Conservation (phyloP, 1,140 invertebrate genomes). For the Caenorhabditis briggsae region DNA sequence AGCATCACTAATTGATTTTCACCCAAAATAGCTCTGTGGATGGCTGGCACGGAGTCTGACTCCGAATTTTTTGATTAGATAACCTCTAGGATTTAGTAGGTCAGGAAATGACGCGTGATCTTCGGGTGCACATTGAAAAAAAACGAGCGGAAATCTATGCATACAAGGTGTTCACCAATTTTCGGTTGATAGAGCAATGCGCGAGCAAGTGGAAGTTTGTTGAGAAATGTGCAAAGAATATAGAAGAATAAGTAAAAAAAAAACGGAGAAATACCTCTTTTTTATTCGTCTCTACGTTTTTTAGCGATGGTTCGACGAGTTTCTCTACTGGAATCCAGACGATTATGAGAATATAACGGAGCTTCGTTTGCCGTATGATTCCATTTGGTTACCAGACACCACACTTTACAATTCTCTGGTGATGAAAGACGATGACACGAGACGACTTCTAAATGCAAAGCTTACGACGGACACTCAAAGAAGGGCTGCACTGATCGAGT, state of each 20-base stretch:
- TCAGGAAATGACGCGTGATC: conserved; percentile 2
- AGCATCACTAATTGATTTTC: background rate
- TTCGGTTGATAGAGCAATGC: conserved; percentile 51
- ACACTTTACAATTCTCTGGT: conserved; percentile 74
- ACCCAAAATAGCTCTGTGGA: background rate
- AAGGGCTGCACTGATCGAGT: conserved; percentile 69
- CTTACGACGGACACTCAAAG: conserved; percentile 71
- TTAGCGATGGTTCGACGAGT: conserved; percentile 77
- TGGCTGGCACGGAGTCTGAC: background rate
- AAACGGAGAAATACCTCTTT: background rate
- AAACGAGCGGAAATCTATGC: background rate
- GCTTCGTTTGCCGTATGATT: conserved; percentile 71
- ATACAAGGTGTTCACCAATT: conserved; percentile 44
- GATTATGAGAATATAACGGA: conserved; percentile 76
- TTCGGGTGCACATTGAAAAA: conserved; percentile 4
- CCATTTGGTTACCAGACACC: conserved; percentile 70
- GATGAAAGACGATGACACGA: conserved; percentile 78
- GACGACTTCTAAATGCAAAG: conserved; percentile 76
- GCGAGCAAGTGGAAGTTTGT: conserved; percentile 34
- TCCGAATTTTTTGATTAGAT: background rate
- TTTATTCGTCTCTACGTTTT: conserved; percentile 24
- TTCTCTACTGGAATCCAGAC: conserved; percentile 74
- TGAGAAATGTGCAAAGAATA: conserved; percentile 44
- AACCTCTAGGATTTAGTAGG: background rate
- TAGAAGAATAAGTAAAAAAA: background rate